Percentiles rank a stretch among this genome's conserved stretches.
phyloP scores from a whole-genome alignment of 2,888 invertebrate species.

The Dusona sp. region DNA sequence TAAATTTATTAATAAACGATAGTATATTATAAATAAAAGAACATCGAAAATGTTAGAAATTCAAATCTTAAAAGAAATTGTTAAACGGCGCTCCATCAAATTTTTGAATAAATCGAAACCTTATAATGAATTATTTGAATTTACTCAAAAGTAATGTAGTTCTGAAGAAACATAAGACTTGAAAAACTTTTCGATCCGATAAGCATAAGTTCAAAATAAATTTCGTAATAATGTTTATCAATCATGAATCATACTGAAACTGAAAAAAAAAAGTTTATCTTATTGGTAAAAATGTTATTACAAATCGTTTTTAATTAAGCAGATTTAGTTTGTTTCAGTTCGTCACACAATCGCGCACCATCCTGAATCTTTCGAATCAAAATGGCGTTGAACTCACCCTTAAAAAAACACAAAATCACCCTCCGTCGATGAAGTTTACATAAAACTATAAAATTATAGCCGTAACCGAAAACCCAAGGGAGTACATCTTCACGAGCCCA shows the following conservation, averaged over 20 bases:
- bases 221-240: too few species aligned
- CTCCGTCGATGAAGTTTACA: slow-evolving; percentile 82
- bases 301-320: too few species aligned
- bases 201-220: too few species aligned
- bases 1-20: not conserved
- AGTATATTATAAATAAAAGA: not conserved
- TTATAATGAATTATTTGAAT: not conserved
- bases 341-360: slow-evolving; percentile 78
- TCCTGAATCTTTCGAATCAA: slow-evolving; percentile 45
- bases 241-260: too few species aligned
- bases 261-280: not conserved
- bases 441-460: slow-evolving; percentile 84
- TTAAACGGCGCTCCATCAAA: not conserved
- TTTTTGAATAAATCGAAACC: not conserved
- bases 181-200: too few species aligned
- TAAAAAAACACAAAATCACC: slow-evolving; percentile 2
- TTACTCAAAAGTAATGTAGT: not conserved
- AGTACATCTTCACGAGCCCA: slow-evolving; percentile 40
- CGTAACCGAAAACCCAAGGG: slow-evolving; percentile 74
- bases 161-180: too few species aligned
- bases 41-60: not conserved
- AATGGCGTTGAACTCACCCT: slow-evolving; percentile 49
- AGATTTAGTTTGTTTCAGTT: slow-evolving; percentile 66
- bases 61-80: not conserved
- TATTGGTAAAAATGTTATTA: too few species aligned